These are phyloP conservation scores for Polia nebulosa DNA, from an alignment of 2,888 invertebrate species.

Conservation along the genomic window DNA sequence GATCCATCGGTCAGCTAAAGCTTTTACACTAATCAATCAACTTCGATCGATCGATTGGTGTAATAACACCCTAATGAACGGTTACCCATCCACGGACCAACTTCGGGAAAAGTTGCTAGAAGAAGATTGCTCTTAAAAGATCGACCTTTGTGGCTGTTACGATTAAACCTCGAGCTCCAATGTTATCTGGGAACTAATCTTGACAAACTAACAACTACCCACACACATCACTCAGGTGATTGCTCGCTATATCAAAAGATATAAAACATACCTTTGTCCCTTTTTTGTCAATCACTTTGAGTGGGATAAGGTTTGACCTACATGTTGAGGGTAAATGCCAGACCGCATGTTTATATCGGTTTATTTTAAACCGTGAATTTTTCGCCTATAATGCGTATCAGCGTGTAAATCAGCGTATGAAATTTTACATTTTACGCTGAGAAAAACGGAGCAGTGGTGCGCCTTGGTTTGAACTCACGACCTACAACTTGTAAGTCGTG, in stretches of 20 bases:
- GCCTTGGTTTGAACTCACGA: no score
- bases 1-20: no score
- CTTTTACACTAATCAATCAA: no score
- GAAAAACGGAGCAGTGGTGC: no score
- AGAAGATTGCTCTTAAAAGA: no score
- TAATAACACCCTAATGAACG: no score
- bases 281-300: constrained; percentile 35
- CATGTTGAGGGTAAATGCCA: constrained; percentile 12
- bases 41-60: no score
- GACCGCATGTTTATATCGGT: constrained; percentile 13
- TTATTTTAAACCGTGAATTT: no score
- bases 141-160: neutral
- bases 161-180: neutral
- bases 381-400: neutral
- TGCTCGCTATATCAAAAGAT: constrained; percentile 17
- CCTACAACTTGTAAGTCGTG: no score
- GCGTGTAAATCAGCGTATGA: neutral
- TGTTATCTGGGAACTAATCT: neutral
- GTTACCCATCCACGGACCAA: no score
- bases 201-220: constrained; percentile 21
- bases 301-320: constrained; percentile 33
- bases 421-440: neutral
- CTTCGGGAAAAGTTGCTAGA: no score
- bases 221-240: constrained; percentile 45
- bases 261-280: constrained; percentile 14